Evolutionary conservation across 1,140 invertebrate genomes (phyloP).

Genomic region (Cephus cinctus): DNA sequence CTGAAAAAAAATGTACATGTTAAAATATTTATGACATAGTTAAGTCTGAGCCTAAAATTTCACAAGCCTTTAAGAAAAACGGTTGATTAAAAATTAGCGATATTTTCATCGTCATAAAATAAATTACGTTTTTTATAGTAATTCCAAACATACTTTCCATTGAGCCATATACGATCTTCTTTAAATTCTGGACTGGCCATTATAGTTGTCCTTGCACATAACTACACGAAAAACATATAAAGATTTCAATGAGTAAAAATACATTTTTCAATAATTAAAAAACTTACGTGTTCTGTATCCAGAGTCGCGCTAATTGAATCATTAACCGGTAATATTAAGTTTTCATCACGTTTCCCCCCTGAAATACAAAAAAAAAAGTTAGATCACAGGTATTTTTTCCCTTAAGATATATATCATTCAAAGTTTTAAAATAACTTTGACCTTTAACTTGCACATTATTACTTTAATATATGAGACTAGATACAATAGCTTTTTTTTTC

Average conservation of each 20-base stretch:
- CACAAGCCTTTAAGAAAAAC: conserved; percentile 2
- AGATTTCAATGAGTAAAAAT: conserved; percentile 14
- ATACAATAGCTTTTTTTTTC: too few relatives aligned
- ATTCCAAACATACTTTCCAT: conserved; percentile 65
- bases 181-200: conserved; percentile 69
- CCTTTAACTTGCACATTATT: too few relatives aligned
- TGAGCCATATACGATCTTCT: conserved; percentile 85
- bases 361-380: conserved; percentile 42
- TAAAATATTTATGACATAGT: too few relatives aligned
- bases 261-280: conserved; percentile 19
- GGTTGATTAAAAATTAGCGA: conserved; percentile 11
- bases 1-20: conserved; percentile 48
- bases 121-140: conserved; percentile 2
- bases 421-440: too few relatives aligned
- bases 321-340: conserved; percentile 93
- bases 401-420: not conserved
- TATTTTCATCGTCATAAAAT: conserved; percentile 8
- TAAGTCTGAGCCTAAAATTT: too few relatives aligned
- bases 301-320: conserved; percentile 94
- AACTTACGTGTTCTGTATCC: conserved; percentile 72
- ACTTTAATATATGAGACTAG: too few relatives aligned
- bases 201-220: conserved; percentile 89
- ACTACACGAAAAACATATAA: conserved; percentile 55
- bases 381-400: too few relatives aligned
- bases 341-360: conserved; percentile 96